Evolutionary conservation across 2,797 vertebrate genomes (phyloP), one percentile per base, ranked within the genome.

Genomic region (Fringilla coelebs): DNA sequence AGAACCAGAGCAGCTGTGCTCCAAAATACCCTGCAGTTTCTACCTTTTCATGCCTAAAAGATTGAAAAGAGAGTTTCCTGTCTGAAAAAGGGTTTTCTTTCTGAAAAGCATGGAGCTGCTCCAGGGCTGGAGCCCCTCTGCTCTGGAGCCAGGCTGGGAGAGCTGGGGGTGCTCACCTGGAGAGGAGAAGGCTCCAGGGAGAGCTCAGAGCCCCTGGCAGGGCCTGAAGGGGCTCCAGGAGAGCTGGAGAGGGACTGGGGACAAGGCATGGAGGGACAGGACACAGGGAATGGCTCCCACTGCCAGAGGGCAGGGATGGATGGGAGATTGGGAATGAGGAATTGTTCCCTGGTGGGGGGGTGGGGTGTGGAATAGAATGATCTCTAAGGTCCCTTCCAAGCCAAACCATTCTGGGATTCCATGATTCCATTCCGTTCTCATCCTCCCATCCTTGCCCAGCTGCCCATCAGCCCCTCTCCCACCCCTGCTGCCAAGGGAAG

Each of bases 291-390:
- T 58, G 79, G 72, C 8, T 70, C 20, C 32, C 38, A n/a, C 0
- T 57, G 36, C 19, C 86, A 71, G 14, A 83, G 63, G 20, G 14
- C 43, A 51, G 57, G 43, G 36, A 0, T 4, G 1, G 38, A 6
- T n/a, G 45, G 41, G 38, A 79, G 2, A 6, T 4, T 51, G 32
- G 40, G 60, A 0, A 43, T 43, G 19, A 17, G 19, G 7, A 72
- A 51, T 51, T 38, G 0, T 0, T 45, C 7, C 2, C 7, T 49
- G 17, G 43, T 49, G 17, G 43, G 43, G 4, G 17, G 43, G 15
- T 6, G 43, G 57, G 4, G 8, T 8, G 3, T 14, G 52, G 13
- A 38, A 8, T 29, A 11, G 19, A 38, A 13, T 46, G 29, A 34
- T n/a, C 38, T 31, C 9, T 34, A 4, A 40, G 20, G 5, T 66